phyloP scores from a whole-genome alignment of 2,797 vertebrate genomes.

The Euphonia xanthogaster region DNA sequence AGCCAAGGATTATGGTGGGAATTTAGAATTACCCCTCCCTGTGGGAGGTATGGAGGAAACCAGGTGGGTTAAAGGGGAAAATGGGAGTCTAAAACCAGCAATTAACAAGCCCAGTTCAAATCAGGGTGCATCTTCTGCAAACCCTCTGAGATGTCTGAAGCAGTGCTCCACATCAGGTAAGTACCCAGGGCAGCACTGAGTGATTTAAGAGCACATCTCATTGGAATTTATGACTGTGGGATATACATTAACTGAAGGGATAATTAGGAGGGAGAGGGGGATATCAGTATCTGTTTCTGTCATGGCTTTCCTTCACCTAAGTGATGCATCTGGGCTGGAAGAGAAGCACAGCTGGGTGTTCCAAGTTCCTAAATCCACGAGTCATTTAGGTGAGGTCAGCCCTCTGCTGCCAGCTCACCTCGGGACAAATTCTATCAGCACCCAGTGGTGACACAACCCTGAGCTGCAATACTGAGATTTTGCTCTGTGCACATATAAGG shows the following conservation, averaged over 20 bases:
- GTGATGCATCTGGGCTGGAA: neutral
- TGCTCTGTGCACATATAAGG: rapidly evolving
- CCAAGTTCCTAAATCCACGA: neutral
- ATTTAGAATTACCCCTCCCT: neutral
- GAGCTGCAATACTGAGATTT: neutral
- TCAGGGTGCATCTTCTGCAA: neutral
- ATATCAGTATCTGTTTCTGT: neutral
- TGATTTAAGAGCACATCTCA: neutral
- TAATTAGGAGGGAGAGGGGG: neutral
- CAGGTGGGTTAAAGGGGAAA: neutral
- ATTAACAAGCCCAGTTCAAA: neutral
- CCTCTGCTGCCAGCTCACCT: neutral
- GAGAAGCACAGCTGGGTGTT: neutral
- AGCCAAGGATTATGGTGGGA: neutral
- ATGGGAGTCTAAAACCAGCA: neutral
- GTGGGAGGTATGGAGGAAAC: neutral
- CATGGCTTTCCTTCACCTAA: neutral
- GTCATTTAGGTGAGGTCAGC: neutral
- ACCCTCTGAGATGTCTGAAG: neutral
- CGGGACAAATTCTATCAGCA: neutral
- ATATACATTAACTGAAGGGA: neutral
- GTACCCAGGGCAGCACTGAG: neutral
- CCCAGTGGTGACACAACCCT: rapidly evolving
- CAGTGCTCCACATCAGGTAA: neutral
- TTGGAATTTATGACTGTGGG: neutral